phyloP scores from a whole-genome alignment of 2,888 invertebrate species.

The Diogma glabrata region DNA sequence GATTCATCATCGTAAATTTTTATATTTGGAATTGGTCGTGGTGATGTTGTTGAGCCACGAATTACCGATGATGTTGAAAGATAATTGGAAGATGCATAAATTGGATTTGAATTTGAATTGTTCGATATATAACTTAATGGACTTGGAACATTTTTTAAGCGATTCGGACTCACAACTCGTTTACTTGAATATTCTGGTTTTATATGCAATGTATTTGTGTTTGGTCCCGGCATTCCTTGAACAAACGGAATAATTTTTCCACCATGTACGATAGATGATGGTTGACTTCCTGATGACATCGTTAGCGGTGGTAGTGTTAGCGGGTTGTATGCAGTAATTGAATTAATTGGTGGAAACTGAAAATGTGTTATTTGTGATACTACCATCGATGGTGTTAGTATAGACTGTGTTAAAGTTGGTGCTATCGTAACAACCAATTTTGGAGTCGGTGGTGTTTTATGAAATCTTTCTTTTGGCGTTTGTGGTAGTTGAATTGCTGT shows the following conservation, averaged over 20 bases:
- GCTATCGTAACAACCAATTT: conserved; percentile 46
- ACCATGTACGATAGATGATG: conserved; percentile 50
- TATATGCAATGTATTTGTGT: conserved; percentile 31
- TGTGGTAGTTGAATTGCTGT: conserved; percentile 47
- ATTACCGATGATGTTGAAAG: not conserved
- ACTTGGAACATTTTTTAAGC: conserved; percentile 26
- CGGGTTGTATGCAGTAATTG: conserved; percentile 58
- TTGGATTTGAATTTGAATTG: not conserved
- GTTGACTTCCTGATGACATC: conserved; percentile 25
- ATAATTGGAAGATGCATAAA: no score
- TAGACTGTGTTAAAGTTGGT: conserved; percentile 42
- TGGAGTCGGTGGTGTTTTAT: conserved; percentile 28
- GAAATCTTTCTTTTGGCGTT: conserved; percentile 24
- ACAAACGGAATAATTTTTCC: conserved; percentile 75
- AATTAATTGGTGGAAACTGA: conserved; percentile 55
- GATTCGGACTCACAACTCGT: conserved; percentile 24
- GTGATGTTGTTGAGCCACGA: not conserved
- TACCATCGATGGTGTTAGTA: conserved; percentile 34
- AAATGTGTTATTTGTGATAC: conserved; percentile 34
- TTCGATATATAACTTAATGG: conserved; percentile 21
- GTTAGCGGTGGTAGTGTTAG: conserved; percentile 48
- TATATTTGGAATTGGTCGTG: not conserved
- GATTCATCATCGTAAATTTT: not conserved
- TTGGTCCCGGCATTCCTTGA: conserved; percentile 79
- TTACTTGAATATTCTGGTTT: not conserved